Evolutionary conservation across 2,888 invertebrate genomes (phyloP), one percentile per base, ranked within the genome.

Genomic region (Trichopria drosophilae): DNA sequence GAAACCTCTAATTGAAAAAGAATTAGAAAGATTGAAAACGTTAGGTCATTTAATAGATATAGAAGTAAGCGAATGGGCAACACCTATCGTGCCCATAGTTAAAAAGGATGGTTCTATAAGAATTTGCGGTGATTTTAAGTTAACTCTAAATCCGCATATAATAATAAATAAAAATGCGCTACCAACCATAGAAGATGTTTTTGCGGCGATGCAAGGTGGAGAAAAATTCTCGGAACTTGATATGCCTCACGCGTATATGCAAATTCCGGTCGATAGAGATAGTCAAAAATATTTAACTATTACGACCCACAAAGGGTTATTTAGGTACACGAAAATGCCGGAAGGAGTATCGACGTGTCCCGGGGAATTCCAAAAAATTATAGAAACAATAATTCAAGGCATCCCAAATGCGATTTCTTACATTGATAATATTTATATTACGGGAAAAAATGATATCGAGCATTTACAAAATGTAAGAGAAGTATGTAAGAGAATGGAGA

Each of bases 321-420:
- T 51, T 13, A 32, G 44, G 16, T 58, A 61, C 15, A 62, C 46
- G 9, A 50, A 64, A 3, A 45, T 67, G 13, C 65, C 62, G 46
- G 62, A 64, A 44, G 60, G 66, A 4, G 52, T 64, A 15, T 57
- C 46, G 6, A 31, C 51, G 3, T 57, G 55, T 4, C 54, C 56
- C 5, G 51, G 39, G 5, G 43, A 53, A 22, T 57, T 57, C 28
- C 59, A 57, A 23, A 23, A 45, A 42, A 51, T 55, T 40, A 64
- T 56, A 28, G 47, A 24, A 15, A 40, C 10, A 51, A 44, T 53
- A 13, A 15, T 55, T 2, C 9, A 29, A 7, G 34, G 35, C 4
- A 42, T 49, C n/a, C 9, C 26, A 6, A 43, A 43, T 15, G 32
- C 32, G 9, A 26, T 36, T 15, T 26, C 37, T 4, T 18, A 37